These are phyloP conservation scores for Microcebus murinus DNA, from an alignment of 2,113 vertebrate genomes.

Conservation along the genomic window DNA sequence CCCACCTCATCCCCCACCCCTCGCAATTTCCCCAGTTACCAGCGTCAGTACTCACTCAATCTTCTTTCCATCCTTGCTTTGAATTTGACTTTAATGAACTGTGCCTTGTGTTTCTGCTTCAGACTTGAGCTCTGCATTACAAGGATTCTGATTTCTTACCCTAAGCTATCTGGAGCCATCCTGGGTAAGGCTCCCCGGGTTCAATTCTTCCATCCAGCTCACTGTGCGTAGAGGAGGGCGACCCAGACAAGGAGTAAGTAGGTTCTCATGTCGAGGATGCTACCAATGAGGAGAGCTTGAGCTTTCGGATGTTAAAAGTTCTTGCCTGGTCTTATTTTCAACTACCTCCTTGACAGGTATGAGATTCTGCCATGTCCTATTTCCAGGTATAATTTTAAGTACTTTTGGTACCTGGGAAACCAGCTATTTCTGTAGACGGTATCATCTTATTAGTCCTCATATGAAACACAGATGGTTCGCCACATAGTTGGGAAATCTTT, in stretches of 20 bases:
- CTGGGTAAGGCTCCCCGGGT: not conserved
- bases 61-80: not conserved
- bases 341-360: not conserved
- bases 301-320: not conserved
- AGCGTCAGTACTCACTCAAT: not conserved
- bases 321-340: not conserved
- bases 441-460: not conserved
- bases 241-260: not conserved
- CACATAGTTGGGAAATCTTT: not conserved
- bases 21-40: not conserved
- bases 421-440: not conserved
- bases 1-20: not conserved
- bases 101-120: not conserved
- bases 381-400: constrained; percentile 41
- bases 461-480: not conserved
- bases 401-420: not conserved
- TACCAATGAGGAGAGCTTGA: not conserved
- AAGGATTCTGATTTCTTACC: not conserved
- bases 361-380: not conserved
- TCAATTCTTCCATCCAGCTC: not conserved
- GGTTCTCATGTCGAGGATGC: not conserved
- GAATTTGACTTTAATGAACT: not conserved
- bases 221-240: not conserved
- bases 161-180: not conserved
- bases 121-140: not conserved